Conservation (phyloP, 2,113 vertebrate species). For the Pseudorhombus dupliciocellatus region DNA sequence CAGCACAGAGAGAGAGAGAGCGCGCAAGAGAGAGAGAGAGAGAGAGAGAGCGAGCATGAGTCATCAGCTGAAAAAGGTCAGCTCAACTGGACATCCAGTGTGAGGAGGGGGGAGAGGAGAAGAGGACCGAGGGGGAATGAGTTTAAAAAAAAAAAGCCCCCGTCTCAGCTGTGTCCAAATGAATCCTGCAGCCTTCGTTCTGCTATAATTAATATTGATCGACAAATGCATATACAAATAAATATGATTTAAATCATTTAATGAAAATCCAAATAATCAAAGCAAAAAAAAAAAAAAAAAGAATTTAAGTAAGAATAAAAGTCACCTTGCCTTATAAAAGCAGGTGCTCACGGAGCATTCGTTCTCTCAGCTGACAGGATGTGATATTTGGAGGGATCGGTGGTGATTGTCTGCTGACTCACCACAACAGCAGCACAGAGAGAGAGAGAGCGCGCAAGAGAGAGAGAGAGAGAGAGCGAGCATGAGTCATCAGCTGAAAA, state of each 20-base stretch:
- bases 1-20: conserved; percentile 30
- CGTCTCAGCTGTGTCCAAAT: background rate
- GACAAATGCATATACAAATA: too few relatives aligned
- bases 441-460: conserved; percentile 15
- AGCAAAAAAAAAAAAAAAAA: background rate
- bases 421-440: conserved; percentile 47
- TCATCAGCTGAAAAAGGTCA: conserved; percentile 68
- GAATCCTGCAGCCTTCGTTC: conserved; percentile 34
- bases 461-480: conserved; percentile 22
- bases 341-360: conserved; percentile 2
- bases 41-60: conserved; percentile 40
- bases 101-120: background rate
- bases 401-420: conserved; percentile 67
- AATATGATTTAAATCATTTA: background rate
- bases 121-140: background rate
- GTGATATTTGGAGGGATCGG: conserved; percentile 57
- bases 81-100: conserved; percentile 31
- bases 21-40: conserved; percentile 2
- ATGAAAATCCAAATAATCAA: too few relatives aligned
- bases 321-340: background rate
- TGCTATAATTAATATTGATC: conserved; percentile 70
- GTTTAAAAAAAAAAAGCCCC: background rate
- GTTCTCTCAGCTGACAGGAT: conserved; percentile 44
- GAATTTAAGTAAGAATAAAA: background rate
- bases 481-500: conserved; percentile 65